A percentile compares a stretch with the other conserved stretches of the same genome.
Evolutionary conservation across 2,113 vertebrate genomes (phyloP).

Genomic region (Melanotaenia duboulayi): DNA sequence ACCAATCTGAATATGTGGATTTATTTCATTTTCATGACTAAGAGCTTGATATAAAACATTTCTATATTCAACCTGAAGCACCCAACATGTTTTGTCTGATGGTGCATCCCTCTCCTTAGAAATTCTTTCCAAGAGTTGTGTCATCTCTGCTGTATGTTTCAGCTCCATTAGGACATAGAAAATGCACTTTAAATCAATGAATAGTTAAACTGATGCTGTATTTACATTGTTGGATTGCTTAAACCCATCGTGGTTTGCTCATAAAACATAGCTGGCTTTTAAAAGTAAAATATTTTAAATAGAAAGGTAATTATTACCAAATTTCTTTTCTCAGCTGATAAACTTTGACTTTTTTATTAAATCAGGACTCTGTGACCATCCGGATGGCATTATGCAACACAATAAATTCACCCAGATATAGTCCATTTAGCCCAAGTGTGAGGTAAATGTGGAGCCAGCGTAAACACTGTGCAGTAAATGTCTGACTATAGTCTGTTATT

Average conservation of each 20-base stretch:
- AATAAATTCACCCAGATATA: conserved; percentile 12
- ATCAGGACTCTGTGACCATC: conserved; percentile 3
- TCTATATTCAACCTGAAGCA: neutral
- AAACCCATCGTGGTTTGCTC: neutral
- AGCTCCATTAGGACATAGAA: neutral
- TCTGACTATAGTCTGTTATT: conserved; percentile 42
- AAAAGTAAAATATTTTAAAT: conserved; percentile 6
- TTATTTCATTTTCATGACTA: too few species aligned
- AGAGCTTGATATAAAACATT: neutral
- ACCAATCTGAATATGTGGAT: neutral
- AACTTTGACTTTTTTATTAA: neutral
- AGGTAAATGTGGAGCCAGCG: neutral
- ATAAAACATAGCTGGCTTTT: neutral
- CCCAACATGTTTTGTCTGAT: neutral
- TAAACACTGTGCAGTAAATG: conserved; percentile 52
- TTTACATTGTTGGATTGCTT: neutral
- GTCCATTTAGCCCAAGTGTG: conserved; percentile 22
- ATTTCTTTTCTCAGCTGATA: neutral
- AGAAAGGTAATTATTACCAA: conserved; percentile 5
- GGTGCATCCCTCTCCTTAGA: conserved; percentile 9
- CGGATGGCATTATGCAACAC: neutral
- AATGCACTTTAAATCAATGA: conserved; percentile 12
- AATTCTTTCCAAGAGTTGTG: conserved; percentile 14
- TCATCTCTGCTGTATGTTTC: conserved; percentile 1
- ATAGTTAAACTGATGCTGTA: conserved; percentile 20